A percentile compares a stretch with the other conserved stretches of the same genome.
phyloP scores from a whole-genome alignment of 2,888 invertebrate genomes.

The Eupithecia subumbrata region DNA sequence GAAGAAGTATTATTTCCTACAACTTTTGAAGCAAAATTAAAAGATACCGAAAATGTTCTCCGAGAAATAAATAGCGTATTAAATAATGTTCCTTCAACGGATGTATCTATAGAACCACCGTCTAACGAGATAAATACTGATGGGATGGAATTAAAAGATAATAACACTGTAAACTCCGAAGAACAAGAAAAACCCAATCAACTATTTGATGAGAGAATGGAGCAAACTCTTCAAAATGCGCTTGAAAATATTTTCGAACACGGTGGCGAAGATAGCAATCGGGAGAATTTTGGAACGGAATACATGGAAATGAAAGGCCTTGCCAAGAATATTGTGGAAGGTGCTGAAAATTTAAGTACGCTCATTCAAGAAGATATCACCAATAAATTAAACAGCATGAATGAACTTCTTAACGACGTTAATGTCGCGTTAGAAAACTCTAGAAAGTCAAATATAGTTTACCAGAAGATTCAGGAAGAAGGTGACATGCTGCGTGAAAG shows the following conservation, averaged over 20 bases:
- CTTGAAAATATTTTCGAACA: constrained; percentile 66
- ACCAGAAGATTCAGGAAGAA: constrained; percentile 69
- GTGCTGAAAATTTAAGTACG: constrained; percentile 75
- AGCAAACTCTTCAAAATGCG: constrained; percentile 63
- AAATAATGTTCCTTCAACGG: constrained; percentile 41
- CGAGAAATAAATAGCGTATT: constrained; percentile 64
- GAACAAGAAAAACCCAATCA: constrained; percentile 35
- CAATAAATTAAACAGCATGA: constrained; percentile 79
- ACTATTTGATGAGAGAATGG: constrained; percentile 63
- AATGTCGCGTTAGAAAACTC: constrained; percentile 76
- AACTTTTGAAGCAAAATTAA: constrained; percentile 63
- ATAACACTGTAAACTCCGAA: constrained; percentile 9
- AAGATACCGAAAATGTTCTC: constrained; percentile 67
- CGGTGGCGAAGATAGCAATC: constrained; percentile 53
- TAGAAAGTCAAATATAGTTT: constrained; percentile 69
- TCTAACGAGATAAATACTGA: neutral
- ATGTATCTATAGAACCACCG: constrained; percentile 6
- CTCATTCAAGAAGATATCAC: constrained; percentile 77
- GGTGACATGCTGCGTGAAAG: constrained; percentile 50
- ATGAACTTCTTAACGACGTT: constrained; percentile 76
- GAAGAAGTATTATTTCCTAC: constrained; percentile 59
- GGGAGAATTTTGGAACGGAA: constrained; percentile 65
- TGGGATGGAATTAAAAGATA: constrained; percentile 1
- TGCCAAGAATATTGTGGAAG: constrained; percentile 73
- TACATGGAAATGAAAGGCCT: constrained; percentile 74